Percentiles rank a stretch among this genome's conserved stretches.
These are phyloP conservation scores for Indicator maculatus DNA, from an alignment of 2,113 vertebrate genomes.

Conservation along the genomic window DNA sequence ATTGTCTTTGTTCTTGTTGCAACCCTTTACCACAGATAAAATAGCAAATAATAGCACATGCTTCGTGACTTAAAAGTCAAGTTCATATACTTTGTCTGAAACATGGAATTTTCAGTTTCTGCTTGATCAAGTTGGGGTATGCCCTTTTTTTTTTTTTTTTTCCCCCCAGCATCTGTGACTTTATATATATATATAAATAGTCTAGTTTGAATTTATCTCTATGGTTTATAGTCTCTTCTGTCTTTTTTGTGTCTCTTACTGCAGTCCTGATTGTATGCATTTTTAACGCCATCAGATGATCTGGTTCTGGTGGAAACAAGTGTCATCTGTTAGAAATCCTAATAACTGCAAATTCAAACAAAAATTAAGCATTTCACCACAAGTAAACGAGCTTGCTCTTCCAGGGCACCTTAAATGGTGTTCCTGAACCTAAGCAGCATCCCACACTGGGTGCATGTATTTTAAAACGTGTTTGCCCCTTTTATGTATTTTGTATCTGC, in stretches of 20 bases:
- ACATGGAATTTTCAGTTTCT: background rate
- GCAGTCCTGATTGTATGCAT: background rate
- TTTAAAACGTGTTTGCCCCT: background rate
- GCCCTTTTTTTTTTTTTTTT: background rate
- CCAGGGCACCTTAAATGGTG: fast-evolving
- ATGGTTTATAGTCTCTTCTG: background rate
- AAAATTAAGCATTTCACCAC: background rate
- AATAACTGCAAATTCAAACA: background rate
- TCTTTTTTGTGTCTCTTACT: background rate
- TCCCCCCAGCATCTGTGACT: background rate
- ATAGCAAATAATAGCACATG: fast-evolving
- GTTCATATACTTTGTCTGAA: background rate
- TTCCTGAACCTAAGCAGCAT: background rate
- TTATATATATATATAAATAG: background rate
- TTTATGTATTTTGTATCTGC: background rate
- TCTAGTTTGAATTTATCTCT: background rate
- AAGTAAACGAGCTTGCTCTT: background rate
- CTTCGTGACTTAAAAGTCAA: background rate
- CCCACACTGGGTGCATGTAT: fast-evolving
- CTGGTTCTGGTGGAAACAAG: background rate
- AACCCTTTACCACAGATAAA: background rate
- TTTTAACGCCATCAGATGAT: background rate
- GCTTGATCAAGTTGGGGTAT: background rate
- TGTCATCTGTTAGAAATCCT: background rate
- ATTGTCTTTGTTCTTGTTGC: background rate